These are phyloP conservation scores for Garrulus glandarius DNA, from an alignment of 2,797 vertebrate genomes.

Conservation along the genomic window DNA sequence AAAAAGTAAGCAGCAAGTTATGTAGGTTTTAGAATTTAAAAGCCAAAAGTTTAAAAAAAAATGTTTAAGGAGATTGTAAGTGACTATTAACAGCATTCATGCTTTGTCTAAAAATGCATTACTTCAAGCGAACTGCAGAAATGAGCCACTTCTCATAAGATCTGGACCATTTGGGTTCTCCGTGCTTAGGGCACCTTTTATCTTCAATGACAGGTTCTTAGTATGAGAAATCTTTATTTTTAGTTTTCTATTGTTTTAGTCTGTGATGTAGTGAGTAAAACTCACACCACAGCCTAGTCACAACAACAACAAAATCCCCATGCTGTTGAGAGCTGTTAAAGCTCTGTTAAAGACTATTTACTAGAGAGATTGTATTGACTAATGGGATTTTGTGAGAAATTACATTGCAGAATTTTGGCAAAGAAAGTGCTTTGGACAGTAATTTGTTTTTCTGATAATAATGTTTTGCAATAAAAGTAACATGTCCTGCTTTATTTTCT, in stretches of 20 bases:
- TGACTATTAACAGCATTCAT: neutral
- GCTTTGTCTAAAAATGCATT: neutral
- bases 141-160: neutral
- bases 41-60: neutral
- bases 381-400: neutral
- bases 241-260: neutral
- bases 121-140: neutral
- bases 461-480: neutral
- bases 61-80: neutral
- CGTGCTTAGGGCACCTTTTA: neutral
- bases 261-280: neutral
- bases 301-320: neutral
- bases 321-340: neutral
- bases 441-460: slow-evolving; percentile 2
- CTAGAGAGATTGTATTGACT: neutral
- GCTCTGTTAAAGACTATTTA: neutral
- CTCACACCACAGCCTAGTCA: neutral
- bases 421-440: neutral
- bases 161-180: neutral
- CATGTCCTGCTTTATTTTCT: neutral
- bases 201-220: neutral
- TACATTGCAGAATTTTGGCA: neutral
- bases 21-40: neutral
- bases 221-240: neutral
- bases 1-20: neutral